These are phyloP conservation scores for Ptyas mucosa DNA, from an alignment of 2,113 vertebrate genomes.

Conservation along the genomic window DNA sequence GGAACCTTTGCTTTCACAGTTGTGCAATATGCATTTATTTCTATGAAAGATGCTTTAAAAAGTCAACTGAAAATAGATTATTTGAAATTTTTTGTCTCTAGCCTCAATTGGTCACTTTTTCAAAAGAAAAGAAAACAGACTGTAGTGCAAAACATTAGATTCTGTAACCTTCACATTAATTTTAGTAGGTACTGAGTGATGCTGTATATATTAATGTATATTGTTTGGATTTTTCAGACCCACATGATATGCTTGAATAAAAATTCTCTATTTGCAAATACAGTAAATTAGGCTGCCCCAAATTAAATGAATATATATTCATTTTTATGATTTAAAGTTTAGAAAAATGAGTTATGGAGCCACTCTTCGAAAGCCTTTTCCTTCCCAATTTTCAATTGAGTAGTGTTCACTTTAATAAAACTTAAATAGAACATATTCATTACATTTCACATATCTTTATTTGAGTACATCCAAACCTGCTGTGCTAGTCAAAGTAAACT, in stretches of 20 bases:
- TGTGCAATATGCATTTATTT: conserved; percentile 97
- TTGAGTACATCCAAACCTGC: conserved; percentile 87
- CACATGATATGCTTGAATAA: conserved; percentile 90
- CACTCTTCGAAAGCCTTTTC: conserved; percentile 72
- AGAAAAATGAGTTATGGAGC: conserved; percentile 74
- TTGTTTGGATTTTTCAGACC: conserved; percentile 84
- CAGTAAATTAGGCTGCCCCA: conserved; percentile 88
- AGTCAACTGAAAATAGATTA: conserved; percentile 79
- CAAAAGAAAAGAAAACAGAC: conserved; percentile 64
- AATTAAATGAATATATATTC: conserved; percentile 77
- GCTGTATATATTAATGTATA: conserved; percentile 85
- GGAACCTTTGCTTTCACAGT: conserved; percentile 91
- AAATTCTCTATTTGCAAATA: conserved; percentile 77
- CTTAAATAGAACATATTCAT: conserved; percentile 84
- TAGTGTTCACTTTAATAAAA: conserved; percentile 80
- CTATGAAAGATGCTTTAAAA: conserved; percentile 85
- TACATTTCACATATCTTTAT: conserved; percentile 91
- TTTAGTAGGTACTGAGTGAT: conserved; percentile 99
- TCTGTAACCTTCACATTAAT: conserved; percentile 89
- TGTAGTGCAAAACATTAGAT: conserved; percentile 84
- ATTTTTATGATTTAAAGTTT: conserved; percentile 77
- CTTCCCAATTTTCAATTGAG: conserved; percentile 73
- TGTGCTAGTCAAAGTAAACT: conserved; percentile 88
- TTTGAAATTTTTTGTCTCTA: conserved; percentile 74
- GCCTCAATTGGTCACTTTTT: conserved; percentile 78